Evolutionary conservation across 2,888 invertebrate genomes (phyloP), one percentile per base, ranked within the genome.

Genomic region (Antheraea assamensis): DNA sequence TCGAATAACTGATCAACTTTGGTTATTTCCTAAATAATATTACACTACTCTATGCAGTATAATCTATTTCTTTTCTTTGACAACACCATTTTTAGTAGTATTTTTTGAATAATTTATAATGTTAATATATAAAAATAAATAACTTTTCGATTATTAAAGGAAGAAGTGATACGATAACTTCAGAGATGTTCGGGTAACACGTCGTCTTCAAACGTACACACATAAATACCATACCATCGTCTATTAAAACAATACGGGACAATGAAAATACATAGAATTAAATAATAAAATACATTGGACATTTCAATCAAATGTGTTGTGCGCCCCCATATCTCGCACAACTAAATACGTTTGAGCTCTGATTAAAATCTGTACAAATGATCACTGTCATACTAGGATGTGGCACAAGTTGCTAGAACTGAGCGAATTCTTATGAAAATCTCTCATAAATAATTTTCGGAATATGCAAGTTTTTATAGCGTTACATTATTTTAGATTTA

Each of bases 281-380:
- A 68, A n/a, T 58, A 47, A 73, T 72, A 55, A 58, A 52, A 42
- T 5, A 58, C 35, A 27, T 30, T n/a, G 4, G 52, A 49, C 49
- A 31, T 35, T 61, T 27, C 58, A 73, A 73, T 73, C 42, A 73
- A 30, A 17, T 35, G 15, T 58, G 30, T 55, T n/a, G n/a, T 68
- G 35, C 42, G 70, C 70, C 70, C 70, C 30, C 70, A 73, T 73
- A 61, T 58, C 58, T 70, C 70, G 21, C 55, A 42, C 70, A 70
- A 73, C 61, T 70, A 70, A 72, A 42, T 72, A 47, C 27, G 30
- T 72, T 21, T 72, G 47, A 19, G 70, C 70, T 73, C 68, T 73
- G 73, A 73, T 73, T 73, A 58, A 70, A 70, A 73, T 73, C 73
- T 73, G 70, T 70, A 70, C 70, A 73, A 70, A 47, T 70, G 68